A percentile compares a stretch with the other conserved stretches of the same genome.
Evolutionary conservation across 2,888 invertebrate species (phyloP).

Genomic region (Melanargia galathea): DNA sequence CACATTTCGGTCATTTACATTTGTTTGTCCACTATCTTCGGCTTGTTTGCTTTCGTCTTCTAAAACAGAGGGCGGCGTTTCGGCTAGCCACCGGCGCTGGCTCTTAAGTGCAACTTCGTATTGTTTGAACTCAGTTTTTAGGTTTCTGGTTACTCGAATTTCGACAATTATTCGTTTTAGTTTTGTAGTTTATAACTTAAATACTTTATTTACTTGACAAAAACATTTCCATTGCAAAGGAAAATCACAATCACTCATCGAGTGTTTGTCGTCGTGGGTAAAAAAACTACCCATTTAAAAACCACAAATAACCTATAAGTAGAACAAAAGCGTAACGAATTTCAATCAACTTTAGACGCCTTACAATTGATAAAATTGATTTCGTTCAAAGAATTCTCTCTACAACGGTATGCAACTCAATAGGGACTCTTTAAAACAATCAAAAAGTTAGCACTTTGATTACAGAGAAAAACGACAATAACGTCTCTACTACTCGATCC

Average conservation of each 20-base stretch:
- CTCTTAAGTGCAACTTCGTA: constrained; percentile 68
- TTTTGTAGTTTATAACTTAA: not conserved
- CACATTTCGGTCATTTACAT: constrained; percentile 82
- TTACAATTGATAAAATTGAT: constrained; percentile 30
- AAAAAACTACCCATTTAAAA: constrained; percentile 11
- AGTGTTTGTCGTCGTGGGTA: not conserved
- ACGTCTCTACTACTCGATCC: not conserved
- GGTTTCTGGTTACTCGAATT: constrained; percentile 42
- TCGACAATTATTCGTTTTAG: constrained; percentile 37
- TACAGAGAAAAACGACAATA: constrained; percentile 16
- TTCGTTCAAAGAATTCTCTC: constrained; percentile 19
- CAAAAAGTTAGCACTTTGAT: constrained; percentile 9
- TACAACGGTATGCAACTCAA: not conserved
- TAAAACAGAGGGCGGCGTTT: constrained; percentile 81
- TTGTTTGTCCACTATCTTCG: constrained; percentile 79
- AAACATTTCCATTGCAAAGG: not conserved
- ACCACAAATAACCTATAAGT: constrained; percentile 7
- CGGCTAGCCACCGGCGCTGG: constrained; percentile 70
- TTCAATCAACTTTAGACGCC: constrained; percentile 45
- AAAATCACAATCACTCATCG: not conserved
- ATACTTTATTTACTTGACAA: not conserved
- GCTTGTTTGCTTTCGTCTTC: constrained; percentile 76
- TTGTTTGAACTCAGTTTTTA: constrained; percentile 51
- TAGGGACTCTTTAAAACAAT: constrained; percentile 14
- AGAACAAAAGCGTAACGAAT: constrained; percentile 48